Evolutionary conservation across 1,140 invertebrate genomes (phyloP).

Genomic region (Medauroidea extradentata): DNA sequence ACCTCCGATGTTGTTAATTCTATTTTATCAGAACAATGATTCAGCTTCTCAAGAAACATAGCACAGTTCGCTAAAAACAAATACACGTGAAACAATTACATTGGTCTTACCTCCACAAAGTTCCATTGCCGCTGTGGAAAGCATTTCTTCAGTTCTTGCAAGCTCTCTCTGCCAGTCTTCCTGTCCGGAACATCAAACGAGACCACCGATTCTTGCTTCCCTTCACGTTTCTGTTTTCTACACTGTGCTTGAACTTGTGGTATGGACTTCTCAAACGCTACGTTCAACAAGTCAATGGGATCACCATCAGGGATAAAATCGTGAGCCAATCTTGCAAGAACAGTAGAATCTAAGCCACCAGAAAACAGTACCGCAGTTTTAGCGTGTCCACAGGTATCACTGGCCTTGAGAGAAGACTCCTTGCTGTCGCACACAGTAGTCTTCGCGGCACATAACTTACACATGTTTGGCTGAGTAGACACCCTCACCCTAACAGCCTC

Average conservation of each 20-base stretch:
- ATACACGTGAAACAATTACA: neutral
- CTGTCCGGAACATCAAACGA: conserved; percentile 73
- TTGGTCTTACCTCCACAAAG: conserved; percentile 56
- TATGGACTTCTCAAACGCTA: conserved; percentile 74
- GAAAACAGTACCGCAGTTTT: conserved; percentile 88
- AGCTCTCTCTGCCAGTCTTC: conserved; percentile 67
- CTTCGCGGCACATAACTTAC: conserved; percentile 52
- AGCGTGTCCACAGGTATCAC: conserved; percentile 62
- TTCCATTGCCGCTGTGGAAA: conserved; percentile 68
- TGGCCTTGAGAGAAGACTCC: no score
- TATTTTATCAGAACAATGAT: no score
- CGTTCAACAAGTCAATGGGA: conserved; percentile 92
- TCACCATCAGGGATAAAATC: conserved; percentile 62
- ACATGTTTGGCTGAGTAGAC: conserved; percentile 58
- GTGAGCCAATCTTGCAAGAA: conserved; percentile 76
- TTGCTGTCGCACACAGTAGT: no score
- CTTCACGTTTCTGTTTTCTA: neutral
- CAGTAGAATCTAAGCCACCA: conserved; percentile 90
- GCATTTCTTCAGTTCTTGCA: conserved; percentile 63
- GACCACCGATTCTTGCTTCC: neutral
- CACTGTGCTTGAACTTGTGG: neutral
- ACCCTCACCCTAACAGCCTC: conserved; percentile 60
- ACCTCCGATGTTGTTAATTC: no score
- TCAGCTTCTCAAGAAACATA: no score
- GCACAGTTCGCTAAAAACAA: no score